Base-by-base conservation (phyloP, 2,888 invertebrate species). In the Pristionchus maxplancki region DNA sequence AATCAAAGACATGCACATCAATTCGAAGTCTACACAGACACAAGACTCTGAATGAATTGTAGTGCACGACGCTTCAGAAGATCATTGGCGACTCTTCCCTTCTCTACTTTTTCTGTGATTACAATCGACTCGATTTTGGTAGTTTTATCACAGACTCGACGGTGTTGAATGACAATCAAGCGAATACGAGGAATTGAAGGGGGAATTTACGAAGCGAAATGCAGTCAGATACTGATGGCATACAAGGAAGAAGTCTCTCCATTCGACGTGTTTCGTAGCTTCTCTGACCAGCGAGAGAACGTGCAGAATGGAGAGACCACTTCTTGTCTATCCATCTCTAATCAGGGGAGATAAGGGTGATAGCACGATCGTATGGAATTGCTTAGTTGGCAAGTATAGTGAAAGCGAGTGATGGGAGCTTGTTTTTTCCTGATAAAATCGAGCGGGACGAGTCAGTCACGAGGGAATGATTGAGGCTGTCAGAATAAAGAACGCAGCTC, bases 371-470 rank as follows among this genome's bases (percentile, higher is more conserved):
- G 78, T 6, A 28, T 74, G 71, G 44, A 78, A 48, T 40, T 28
- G 78, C 78, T 78, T 24, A 48, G 44, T 78, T 78, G 78, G 78
- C 78, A 78, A 78, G 78, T 78, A 78, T 78, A 78, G 78, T 78
- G 78, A 78, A 78, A 78, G 78, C 78, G n/a, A 48, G 78, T 78
- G 78, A 78, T 48, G 44, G 78, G 44, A n/a, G 13, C 71, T 71
- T 71, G 71, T 71, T 71, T 71, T 67, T 67, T 34, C 20, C 31
- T 71, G 71, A 71, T 71, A 20, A 71, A 34, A 71, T 28, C 15
- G 17, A 71, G 20, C 71, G 71, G 8, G 71, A 71, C 24, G 5
- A 37, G 34, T 11, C 31, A 37, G 37, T 37, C 71, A 71, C 71
- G 17, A 17, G 71, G 24, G 58, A 24, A 58, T 5, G 17, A 15